A percentile compares a stretch with the other conserved stretches of the same genome.
These are phyloP conservation scores for Oryzias melastigma DNA, from an alignment of 2,113 vertebrate genomes.

Conservation along the genomic window DNA sequence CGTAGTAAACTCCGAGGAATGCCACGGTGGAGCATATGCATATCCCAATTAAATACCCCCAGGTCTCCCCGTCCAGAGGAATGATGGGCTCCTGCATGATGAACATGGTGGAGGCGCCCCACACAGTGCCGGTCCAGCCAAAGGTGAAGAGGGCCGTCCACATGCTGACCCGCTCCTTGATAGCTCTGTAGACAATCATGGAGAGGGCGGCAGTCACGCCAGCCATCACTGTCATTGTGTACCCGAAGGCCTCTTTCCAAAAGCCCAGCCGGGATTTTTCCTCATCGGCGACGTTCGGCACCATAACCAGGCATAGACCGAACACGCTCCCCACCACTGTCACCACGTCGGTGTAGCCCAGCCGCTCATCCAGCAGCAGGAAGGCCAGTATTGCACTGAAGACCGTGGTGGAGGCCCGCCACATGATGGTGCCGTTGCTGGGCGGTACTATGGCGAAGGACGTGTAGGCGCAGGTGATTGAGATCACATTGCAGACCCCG, in stretches of 20 bases:
- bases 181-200: slow-evolving; percentile 96
- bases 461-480: slow-evolving; percentile 97
- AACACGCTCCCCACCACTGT: slow-evolving; percentile 90
- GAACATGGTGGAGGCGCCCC: slow-evolving; percentile 98
- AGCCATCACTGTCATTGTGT: slow-evolving; percentile 96
- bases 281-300: slow-evolving; percentile 90
- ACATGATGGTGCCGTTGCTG: slow-evolving; percentile 97
- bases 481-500: slow-evolving; percentile 95
- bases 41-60: slow-evolving; percentile 94
- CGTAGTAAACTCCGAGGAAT: slow-evolving; percentile 96
- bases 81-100: slow-evolving; percentile 96
- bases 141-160: slow-evolving; percentile 98
- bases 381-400: slow-evolving; percentile 95
- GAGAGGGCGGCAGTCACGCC: slow-evolving; percentile 94
- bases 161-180: slow-evolving; percentile 96
- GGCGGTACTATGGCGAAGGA: slow-evolving; percentile 98
- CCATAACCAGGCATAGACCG: slow-evolving; percentile 94
- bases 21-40: slow-evolving; percentile 95
- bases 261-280: slow-evolving; percentile 87
- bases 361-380: slow-evolving; percentile 91
- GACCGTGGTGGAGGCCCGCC: slow-evolving; percentile 94
- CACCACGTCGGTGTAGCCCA: slow-evolving; percentile 86
- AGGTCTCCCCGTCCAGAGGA: slow-evolving; percentile 93
- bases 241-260: slow-evolving; percentile 98
- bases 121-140: slow-evolving; percentile 94